Base-by-base conservation (phyloP, 1,140 invertebrate species). In the Aphelinus atriplicis region DNA sequence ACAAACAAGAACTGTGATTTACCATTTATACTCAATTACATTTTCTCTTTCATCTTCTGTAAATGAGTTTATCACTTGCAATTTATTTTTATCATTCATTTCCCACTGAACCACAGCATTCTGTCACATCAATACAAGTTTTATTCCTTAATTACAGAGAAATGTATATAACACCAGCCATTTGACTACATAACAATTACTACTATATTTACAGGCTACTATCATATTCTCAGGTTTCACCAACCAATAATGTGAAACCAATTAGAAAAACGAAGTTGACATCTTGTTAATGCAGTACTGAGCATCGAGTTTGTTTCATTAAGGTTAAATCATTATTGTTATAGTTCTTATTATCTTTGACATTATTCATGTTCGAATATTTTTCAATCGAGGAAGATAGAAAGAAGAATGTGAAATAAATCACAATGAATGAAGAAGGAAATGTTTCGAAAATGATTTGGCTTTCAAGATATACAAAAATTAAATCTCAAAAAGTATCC, bases 181-280 rank as follows among this genome's bases (percentile, higher is more conserved):
- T 81, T 83, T 83, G 82, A 70, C 84, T 87, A 87, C 79, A 78
- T 84, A 88, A 88, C 85, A 84, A 78, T 86, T 72, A 82, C 83
- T 86, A 86, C 76, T 85, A 83, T 87, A 86, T 86, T 72, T 86
- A 87, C 85, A 87, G 82, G 82, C 83, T 83, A 71, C 80, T 86
- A 84, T 81, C 78, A 76, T 68, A 73, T 74, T 78, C 55, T 61
- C 78, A 79, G 80, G 76, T 80, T 80, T 79, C 80, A 82, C 78
- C 81, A 78, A 80, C 78, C 64, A 61, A 66, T 64, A 7, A 68
- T 47, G 68, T 64, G n/a, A 58, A 47, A 77, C 60, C 76, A 61
- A 26, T 63, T 64, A 43, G 3, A 70, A 51, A 57, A 73, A 57
- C 4, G 4, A 53, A 4, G 9, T 53, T 53, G 51, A 6, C 51